Conservation (phyloP, 2,888 invertebrate genomes). For the Eumacrocentrus americanus region DNA sequence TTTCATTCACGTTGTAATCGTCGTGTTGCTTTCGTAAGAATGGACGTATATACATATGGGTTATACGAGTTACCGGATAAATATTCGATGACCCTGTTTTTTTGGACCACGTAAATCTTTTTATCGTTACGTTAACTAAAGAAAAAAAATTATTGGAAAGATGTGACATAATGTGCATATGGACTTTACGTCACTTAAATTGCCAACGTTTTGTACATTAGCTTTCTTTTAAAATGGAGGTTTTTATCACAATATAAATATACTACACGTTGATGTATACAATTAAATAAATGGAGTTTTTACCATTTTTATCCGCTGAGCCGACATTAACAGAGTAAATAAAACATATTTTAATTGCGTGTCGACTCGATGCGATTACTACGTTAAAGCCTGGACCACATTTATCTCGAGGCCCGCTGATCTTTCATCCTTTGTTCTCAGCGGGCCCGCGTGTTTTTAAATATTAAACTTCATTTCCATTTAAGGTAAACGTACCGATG, state of each 20-base stretch:
- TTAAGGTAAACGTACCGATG: too few relatives aligned
- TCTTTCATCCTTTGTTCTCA: conserved; percentile 17
- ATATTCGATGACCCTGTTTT: conserved; percentile 28
- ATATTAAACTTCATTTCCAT: too few relatives aligned
- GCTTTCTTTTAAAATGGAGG: background rate
- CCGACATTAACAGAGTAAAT: too few relatives aligned
- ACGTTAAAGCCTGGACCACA: conserved; percentile 54
- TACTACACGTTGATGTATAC: background rate
- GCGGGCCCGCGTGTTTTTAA: too few relatives aligned
- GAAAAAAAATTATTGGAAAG: background rate
- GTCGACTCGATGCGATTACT: conserved; percentile 32
- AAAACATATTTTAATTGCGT: conserved; percentile 6
- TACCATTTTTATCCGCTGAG: too few relatives aligned
- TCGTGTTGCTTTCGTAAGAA: too few relatives aligned
- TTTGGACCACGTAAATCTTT: conserved; percentile 32
- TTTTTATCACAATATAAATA: background rate
- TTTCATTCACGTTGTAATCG: too few relatives aligned
- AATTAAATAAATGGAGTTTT: too few relatives aligned
- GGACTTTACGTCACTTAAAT: background rate
- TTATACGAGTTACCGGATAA: conserved; percentile 20
- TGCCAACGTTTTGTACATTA: background rate
- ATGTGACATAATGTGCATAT: background rate
- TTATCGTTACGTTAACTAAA: background rate
- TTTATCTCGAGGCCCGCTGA: conserved; percentile 37
- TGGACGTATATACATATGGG: background rate